Evolutionary conservation across 2,113 vertebrate genomes (phyloP).

Genomic region (Mugil cephalus): DNA sequence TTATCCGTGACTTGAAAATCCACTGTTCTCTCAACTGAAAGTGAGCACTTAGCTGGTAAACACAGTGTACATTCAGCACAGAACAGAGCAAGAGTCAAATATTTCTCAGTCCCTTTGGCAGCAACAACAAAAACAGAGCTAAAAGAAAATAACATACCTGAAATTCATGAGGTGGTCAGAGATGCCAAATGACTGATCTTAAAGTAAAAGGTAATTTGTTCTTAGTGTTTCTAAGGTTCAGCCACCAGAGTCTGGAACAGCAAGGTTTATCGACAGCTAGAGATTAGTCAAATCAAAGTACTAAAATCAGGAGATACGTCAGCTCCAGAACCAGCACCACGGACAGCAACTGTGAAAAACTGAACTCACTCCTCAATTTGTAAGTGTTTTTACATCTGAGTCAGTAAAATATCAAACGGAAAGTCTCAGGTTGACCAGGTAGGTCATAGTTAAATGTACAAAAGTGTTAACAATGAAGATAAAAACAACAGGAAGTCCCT

Average conservation of each 20-base stretch:
- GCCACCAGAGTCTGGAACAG: too few species aligned
- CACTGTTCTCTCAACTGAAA: not conserved
- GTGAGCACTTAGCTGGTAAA: not conserved
- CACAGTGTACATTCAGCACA: not conserved
- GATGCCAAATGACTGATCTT: not conserved
- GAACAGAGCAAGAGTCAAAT: too few species aligned
- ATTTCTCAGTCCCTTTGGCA: not conserved
- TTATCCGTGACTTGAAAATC: not conserved
- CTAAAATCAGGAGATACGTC: not conserved
- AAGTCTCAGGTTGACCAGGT: not conserved
- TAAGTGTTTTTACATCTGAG: not conserved
- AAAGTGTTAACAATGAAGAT: not conserved
- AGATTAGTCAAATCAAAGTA: not conserved
- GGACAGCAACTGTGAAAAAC: not conserved
- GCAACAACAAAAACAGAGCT: not conserved
- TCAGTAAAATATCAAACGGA: not conserved
- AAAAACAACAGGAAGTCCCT: not conserved
- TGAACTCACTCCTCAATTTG: not conserved
- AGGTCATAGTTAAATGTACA: not conserved
- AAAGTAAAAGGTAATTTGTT: too few species aligned
- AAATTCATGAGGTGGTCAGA: too few species aligned
- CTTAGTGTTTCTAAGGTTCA: too few species aligned
- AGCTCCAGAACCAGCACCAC: not conserved
- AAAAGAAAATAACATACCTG: not conserved
- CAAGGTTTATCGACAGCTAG: too few species aligned